Evolutionary conservation across 2,888 invertebrate genomes (phyloP), one percentile per base, ranked within the genome.

Genomic region (Schizotus pectinicornis): DNA sequence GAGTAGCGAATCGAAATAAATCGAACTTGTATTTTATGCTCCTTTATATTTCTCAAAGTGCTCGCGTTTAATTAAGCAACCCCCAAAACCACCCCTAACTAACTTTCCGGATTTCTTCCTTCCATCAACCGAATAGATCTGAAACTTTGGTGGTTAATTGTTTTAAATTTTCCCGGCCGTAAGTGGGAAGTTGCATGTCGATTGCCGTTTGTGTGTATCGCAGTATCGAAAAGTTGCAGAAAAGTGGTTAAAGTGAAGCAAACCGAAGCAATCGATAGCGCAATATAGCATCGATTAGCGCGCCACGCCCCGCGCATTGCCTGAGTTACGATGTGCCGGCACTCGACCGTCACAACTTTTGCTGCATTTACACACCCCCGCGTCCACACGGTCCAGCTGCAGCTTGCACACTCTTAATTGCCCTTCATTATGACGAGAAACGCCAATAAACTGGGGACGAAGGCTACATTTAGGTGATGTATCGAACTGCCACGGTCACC

Each of bases 271-370:
- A 78, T 78, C 78, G 76, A 78, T 78, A 78, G 74, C 76, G 76
- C 76, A 77, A 78, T 78, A 77, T 78, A 74, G 76, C 77, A 78
- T 79, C 78, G 79, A 79, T 79, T 79, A 78, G 77, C 64, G 73
- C 70, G 71, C 78, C 79, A 78, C 78, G 78, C 78, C 79, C 75
- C 77, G 71, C 73, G 75, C 73, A 78, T 78, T 75, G 76, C 74
- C 71, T 76, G 76, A 77, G 74, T 77, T 77, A 77, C 77, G 75
- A 77, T 72, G 76, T 76, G 77, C 74, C 65, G 72, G 72, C 73
- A 71, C 65, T 72, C 68, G 59, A 64, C 46, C 60, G 52, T 50
- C 60, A 56, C 58, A 45, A 51, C 50, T 52, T 34, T n/a, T 33
- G 37, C 60, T 58, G 61, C 47, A 55, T 38, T 47, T 50, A 34